Conservation (phyloP, 2,797 vertebrate species). For the Helostoma temminkii region DNA sequence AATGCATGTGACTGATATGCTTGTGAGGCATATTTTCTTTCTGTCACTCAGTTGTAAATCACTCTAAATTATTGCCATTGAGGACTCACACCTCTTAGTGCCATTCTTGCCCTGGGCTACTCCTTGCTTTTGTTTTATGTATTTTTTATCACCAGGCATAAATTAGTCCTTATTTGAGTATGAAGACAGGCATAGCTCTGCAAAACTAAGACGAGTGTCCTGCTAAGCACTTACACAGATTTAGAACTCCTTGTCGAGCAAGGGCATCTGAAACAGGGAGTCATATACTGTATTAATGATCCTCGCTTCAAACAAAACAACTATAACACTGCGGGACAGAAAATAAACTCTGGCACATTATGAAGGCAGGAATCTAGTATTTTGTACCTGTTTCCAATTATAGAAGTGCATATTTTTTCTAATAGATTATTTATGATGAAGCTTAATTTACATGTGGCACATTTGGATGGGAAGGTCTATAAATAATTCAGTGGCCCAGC, state of each 20-base stretch:
- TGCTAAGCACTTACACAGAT: slow-evolving; percentile 62
- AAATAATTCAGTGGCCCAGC: slow-evolving; percentile 61
- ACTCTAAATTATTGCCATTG: slow-evolving; percentile 54
- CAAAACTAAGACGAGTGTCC: slow-evolving; percentile 64
- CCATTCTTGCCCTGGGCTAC: slow-evolving; percentile 64
- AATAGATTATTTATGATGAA: slow-evolving; percentile 64
- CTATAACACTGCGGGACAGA: slow-evolving; percentile 29
- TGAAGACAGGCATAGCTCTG: slow-evolving; percentile 49
- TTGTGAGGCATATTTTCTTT: slow-evolving; percentile 22
- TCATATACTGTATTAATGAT: slow-evolving; percentile 67
- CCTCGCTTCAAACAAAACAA: slow-evolving; percentile 53
- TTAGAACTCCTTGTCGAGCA: slow-evolving; percentile 69
- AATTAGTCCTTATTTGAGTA: slow-evolving; percentile 73
- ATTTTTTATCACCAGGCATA: slow-evolving; percentile 77
- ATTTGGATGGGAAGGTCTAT: slow-evolving; percentile 47
- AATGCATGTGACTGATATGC: slow-evolving; percentile 49
- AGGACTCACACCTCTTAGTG: slow-evolving; percentile 64
- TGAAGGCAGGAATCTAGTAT: slow-evolving; percentile 48
- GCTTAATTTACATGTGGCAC: slow-evolving; percentile 60
- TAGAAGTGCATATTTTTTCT: slow-evolving; percentile 24
- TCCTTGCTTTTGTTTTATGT: slow-evolving; percentile 79
- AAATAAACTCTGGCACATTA: slow-evolving; percentile 50
- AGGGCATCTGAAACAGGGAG: slow-evolving; percentile 63
- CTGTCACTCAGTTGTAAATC: slow-evolving; percentile 62
- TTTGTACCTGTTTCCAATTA: slow-evolving; percentile 67